A percentile compares a stretch with the other conserved stretches of the same genome.
These are phyloP conservation scores for Polydesmus complanatus DNA, from an alignment of 2,888 invertebrate genomes.

Conservation along the genomic window DNA sequence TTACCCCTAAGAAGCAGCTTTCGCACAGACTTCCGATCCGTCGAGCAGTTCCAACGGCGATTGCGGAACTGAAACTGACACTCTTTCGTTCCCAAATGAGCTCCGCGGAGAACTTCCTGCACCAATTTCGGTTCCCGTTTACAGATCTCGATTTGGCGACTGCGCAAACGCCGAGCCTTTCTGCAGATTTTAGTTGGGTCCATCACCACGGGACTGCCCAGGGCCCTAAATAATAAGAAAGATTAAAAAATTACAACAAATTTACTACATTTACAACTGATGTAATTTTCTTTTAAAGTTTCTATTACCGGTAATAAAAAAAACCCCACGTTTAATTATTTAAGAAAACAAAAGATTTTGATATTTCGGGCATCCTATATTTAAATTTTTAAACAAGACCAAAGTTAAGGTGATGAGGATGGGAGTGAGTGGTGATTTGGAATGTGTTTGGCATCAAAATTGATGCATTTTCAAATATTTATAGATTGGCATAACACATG, in stretches of 20 bases:
- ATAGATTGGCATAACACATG: too few species aligned
- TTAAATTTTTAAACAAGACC: too few species aligned
- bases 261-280: too few species aligned
- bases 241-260: background rate
- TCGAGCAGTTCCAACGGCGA: constrained; percentile 79
- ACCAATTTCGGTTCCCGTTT: constrained; percentile 66
- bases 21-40: constrained; percentile 60
- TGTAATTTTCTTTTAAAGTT: too few species aligned
- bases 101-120: constrained; percentile 68
- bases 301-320: too few species aligned
- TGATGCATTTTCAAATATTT: too few species aligned
- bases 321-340: too few species aligned
- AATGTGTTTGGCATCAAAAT: too few species aligned
- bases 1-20: constrained; percentile 76
- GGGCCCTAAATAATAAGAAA: constrained; percentile 28
- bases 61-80: constrained; percentile 75
- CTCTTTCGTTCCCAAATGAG: constrained; percentile 66
- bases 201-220: constrained; percentile 64
- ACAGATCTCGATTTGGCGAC: constrained; percentile 49
- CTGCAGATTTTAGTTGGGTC: constrained; percentile 80
- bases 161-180: constrained; percentile 59
- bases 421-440: too few species aligned
- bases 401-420: too few species aligned
- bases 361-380: too few species aligned
- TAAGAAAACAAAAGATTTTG: too few species aligned